Percentiles rank a stretch among this genome's conserved stretches.
Evolutionary conservation across 2,113 vertebrate species (phyloP).

Genomic region (Pteropus alecto): DNA sequence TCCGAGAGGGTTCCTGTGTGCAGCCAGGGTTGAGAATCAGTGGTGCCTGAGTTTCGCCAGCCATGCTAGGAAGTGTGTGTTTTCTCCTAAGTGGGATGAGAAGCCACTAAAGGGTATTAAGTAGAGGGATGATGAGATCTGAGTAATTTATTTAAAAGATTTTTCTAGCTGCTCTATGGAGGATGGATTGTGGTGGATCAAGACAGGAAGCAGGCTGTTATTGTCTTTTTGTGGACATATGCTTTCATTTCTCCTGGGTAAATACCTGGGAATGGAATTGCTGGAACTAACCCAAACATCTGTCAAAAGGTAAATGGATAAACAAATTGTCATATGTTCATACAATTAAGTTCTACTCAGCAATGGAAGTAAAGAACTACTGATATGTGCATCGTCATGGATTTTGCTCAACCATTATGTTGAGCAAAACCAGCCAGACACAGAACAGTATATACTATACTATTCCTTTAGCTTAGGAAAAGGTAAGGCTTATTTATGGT

Average conservation of each 20-base stretch:
- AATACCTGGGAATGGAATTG: conserved; percentile 14
- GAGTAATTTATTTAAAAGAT: conserved; percentile 28
- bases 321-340: neutral
- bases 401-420: neutral
- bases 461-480: neutral
- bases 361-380: neutral
- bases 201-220: neutral
- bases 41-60: neutral
- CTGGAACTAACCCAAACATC: conserved; percentile 36
- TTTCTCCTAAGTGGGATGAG: neutral
- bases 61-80: neutral
- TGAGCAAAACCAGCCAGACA: neutral
- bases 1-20: neutral
- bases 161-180: neutral
- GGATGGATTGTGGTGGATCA: neutral
- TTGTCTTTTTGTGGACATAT: neutral
- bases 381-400: neutral
- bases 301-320: conserved; percentile 8
- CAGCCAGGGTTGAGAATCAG: neutral
- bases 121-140: neutral
- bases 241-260: conserved; percentile 18
- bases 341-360: conserved; percentile 24
- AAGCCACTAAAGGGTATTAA: neutral
- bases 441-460: neutral
- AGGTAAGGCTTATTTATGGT: neutral